These are phyloP conservation scores for Tauraco erythrolophus DNA, from an alignment of 2,113 vertebrate species.

Conservation along the genomic window DNA sequence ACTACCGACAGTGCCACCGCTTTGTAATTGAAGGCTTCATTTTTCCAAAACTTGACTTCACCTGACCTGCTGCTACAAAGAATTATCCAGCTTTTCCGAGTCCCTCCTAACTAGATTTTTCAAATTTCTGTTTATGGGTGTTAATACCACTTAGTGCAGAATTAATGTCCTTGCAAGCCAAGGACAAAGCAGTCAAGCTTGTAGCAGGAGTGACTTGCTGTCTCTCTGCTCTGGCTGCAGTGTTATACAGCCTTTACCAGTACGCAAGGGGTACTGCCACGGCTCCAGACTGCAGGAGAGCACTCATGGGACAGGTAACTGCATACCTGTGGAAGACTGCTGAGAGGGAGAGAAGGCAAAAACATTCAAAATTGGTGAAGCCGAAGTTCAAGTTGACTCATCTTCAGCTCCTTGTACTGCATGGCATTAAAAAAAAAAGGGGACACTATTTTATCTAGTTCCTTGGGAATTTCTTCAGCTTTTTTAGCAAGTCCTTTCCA, in stretches of 20 bases:
- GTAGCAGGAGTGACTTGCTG: background rate
- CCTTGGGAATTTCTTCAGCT: background rate
- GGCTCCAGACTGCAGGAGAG: background rate
- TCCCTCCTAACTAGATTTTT: background rate
- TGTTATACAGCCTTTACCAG: background rate
- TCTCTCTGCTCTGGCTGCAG: rapidly evolving
- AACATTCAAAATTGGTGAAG: background rate
- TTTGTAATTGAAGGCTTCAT: background rate
- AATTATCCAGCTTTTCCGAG: background rate
- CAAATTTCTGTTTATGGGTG: background rate
- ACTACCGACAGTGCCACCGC: rapidly evolving
- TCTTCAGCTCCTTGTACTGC: background rate
- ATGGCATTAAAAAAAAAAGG: rapidly evolving
- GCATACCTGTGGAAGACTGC: background rate
- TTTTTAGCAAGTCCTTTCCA: background rate
- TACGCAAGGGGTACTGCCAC: rapidly evolving
- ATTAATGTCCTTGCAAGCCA: background rate
- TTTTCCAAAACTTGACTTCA: background rate
- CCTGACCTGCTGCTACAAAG: background rate
- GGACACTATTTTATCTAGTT: background rate
- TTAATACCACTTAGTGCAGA: background rate
- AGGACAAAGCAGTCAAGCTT: background rate
- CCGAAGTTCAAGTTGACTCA: background rate
- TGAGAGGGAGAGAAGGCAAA: background rate
- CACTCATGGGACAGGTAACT: background rate